Percentiles rank a stretch among this genome's conserved stretches.
These are phyloP conservation scores for Bombyx huttoni DNA, from an alignment of 2,888 invertebrate species.

Conservation along the genomic window DNA sequence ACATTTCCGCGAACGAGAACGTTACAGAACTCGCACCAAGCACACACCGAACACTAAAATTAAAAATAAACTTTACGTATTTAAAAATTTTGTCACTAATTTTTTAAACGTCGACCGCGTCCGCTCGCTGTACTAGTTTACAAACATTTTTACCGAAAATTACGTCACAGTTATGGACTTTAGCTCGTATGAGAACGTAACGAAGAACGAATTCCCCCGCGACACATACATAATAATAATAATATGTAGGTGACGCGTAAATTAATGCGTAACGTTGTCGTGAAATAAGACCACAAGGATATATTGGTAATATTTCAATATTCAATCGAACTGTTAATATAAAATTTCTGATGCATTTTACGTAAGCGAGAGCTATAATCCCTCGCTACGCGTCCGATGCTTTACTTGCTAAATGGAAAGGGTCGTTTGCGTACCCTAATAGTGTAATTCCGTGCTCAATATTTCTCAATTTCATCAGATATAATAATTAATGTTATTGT, in stretches of 20 bases:
- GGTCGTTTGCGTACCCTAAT: slow-evolving; percentile 47
- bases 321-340: slow-evolving; percentile 40
- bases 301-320: slow-evolving; percentile 55
- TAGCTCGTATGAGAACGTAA: slow-evolving; percentile 40
- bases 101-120: slow-evolving; percentile 67
- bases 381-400: not conserved
- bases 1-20: not conserved
- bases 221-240: slow-evolving; percentile 21
- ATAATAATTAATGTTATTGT: slow-evolving; percentile 13
- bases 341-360: slow-evolving; percentile 35
- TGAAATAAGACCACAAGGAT: slow-evolving; percentile 71
- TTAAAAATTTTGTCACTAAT: slow-evolving; percentile 60
- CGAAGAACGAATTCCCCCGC: slow-evolving; percentile 37
- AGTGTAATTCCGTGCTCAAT: slow-evolving; percentile 69
- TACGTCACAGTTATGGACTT: slow-evolving; percentile 43
- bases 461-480: slow-evolving; percentile 13
- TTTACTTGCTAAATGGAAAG: not conserved
- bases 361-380: not conserved
- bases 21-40: slow-evolving; percentile 10
- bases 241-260: slow-evolving; percentile 14
- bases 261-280: slow-evolving; percentile 64
- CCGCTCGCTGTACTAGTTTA: slow-evolving; percentile 65
- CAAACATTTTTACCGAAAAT: slow-evolving; percentile 59
- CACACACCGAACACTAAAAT: slow-evolving; percentile 41
- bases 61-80: slow-evolving; percentile 44